These are phyloP conservation scores for Stramonita haemastoma DNA, from an alignment of 2,888 invertebrate genomes.

Conservation along the genomic window DNA sequence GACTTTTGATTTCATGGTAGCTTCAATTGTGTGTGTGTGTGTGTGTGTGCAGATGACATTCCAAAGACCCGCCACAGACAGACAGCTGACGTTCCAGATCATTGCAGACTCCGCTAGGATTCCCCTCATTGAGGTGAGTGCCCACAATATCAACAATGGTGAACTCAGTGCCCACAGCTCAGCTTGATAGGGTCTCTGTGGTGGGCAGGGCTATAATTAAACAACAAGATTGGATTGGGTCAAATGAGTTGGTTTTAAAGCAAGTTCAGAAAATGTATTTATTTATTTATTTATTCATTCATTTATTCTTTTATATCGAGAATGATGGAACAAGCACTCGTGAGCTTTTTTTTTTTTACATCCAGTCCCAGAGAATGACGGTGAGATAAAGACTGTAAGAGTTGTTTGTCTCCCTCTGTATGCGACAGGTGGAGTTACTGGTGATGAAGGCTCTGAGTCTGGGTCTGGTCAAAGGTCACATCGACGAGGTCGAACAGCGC, in stretches of 20 bases:
- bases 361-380: too few relatives aligned
- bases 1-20: too few relatives aligned
- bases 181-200: too few relatives aligned
- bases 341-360: too few relatives aligned
- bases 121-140: constrained; percentile 80
- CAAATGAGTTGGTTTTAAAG: too few relatives aligned
- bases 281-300: too few relatives aligned
- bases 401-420: background rate
- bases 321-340: too few relatives aligned
- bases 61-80: constrained; percentile 91
- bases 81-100: constrained; percentile 91
- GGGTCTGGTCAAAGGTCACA: constrained; percentile 94
- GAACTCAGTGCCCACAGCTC: background rate
- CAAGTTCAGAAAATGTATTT: too few relatives aligned
- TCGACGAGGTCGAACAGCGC: constrained; percentile 90
- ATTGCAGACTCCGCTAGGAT: constrained; percentile 91
- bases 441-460: constrained; percentile 99
- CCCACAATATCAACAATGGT: background rate
- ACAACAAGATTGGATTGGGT: too few relatives aligned
- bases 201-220: too few relatives aligned
- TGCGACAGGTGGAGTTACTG: constrained; percentile 88
- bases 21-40: background rate
- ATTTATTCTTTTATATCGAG: too few relatives aligned
- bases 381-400: too few relatives aligned
- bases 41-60: constrained; percentile 89